phyloP scores from a whole-genome alignment of 2,113 vertebrate species.

The Antechinus flavipes region DNA sequence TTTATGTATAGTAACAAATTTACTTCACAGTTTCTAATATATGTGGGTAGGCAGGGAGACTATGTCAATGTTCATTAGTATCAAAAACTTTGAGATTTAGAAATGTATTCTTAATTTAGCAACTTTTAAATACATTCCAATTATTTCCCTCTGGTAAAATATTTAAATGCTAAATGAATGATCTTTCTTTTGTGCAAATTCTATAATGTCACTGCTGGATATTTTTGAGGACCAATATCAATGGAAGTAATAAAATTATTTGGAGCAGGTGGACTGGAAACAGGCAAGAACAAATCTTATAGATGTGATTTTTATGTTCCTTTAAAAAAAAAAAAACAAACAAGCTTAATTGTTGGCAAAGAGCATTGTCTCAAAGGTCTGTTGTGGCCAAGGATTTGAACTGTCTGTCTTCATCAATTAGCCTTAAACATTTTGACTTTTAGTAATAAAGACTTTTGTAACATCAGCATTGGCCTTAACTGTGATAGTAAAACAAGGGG shows the following conservation, averaged over 20 bases:
- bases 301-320: neutral
- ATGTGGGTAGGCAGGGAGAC: neutral
- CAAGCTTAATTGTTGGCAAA: conserved; percentile 59
- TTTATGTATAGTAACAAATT: conserved; percentile 61
- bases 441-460: conserved; percentile 42
- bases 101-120: conserved; percentile 52
- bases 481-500: conserved; percentile 56
- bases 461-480: conserved; percentile 60
- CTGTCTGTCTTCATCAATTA: conserved; percentile 52
- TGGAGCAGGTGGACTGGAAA: neutral
- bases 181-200: conserved; percentile 2
- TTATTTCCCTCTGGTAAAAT: conserved; percentile 56
- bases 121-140: conserved; percentile 60
- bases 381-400: conserved; percentile 1
- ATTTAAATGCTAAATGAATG: conserved; percentile 45
- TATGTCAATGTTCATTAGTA: conserved; percentile 40
- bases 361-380: conserved; percentile 56
- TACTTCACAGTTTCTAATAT: conserved; percentile 56
- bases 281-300: neutral
- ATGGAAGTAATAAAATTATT: neutral
- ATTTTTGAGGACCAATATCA: conserved; percentile 1
- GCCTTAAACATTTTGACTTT: conserved; percentile 57
- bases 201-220: conserved; percentile 4
- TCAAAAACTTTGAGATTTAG: conserved; percentile 50
- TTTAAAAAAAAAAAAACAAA: neutral